Evolutionary conservation across 2,888 invertebrate genomes (phyloP), one percentile per base, ranked within the genome.

Genomic region (Ctenicera cuprea): DNA sequence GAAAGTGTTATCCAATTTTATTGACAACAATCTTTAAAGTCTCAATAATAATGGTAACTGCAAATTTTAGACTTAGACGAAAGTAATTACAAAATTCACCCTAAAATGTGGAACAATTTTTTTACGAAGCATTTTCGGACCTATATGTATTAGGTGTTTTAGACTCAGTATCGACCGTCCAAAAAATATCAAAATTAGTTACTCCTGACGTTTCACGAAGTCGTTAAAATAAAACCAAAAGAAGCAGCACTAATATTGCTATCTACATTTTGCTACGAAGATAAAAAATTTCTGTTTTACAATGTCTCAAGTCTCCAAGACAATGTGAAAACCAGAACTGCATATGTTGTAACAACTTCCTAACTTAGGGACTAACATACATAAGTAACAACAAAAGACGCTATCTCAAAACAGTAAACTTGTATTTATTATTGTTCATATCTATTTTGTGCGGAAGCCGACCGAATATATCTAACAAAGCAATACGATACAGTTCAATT

Each of bases 401-500:
- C 61, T 71, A 71, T 71, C 69, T 18, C n/a, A 52, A 54, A 59
- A 54, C 57, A 73, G 64, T 73, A 73, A 71, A 73, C 43, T 64
- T 45, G 43, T 73, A 64, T 74, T 74, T 74, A 71, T 74, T 74
- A 71, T 74, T 71, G 66, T 59, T 73, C 48, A 50, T 75, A 75
- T 72, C 75, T 72, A 72, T 75, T 72, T 75, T 68, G 68, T 75
- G 52, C 69, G 71, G 73, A 69, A 76, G 73, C 73, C 66, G 70
- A 76, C 69, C 70, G 59, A 76, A 67, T 71, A 70, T 61, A 76
- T 75, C 69, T 70, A 74, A 61, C 65, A 70, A 74, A 52, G 67
- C 69, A 75, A 73, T 76, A 72, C 66, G 70, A 76, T 74, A 66
- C 50, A 37, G 41, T 57, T 38, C 69, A 45, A 73, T 76, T 77